A percentile compares a stretch with the other conserved stretches of the same genome.
Evolutionary conservation across 1,140 invertebrate species (phyloP).

Genomic region (Myzus persicae): DNA sequence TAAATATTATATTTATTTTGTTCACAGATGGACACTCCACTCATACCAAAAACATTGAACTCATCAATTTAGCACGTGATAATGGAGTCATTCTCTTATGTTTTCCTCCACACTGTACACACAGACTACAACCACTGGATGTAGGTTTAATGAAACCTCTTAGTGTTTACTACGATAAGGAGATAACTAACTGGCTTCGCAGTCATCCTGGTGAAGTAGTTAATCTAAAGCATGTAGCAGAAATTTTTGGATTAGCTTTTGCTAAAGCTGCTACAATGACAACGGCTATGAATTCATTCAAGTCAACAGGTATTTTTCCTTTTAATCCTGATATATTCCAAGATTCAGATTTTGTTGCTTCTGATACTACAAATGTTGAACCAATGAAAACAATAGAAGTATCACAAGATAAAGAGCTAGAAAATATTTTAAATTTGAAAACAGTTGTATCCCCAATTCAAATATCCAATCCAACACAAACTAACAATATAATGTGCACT

Average conservation of each 20-base stretch:
- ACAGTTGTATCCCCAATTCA: no score
- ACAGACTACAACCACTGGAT: constrained; percentile 65
- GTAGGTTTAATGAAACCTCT: constrained; percentile 65
- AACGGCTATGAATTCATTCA: not conserved
- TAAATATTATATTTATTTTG: no score
- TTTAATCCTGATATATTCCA: not conserved
- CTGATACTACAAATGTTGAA: not conserved
- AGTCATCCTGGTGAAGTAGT: constrained; percentile 66
- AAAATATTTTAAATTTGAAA: no score
- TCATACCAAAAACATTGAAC: constrained; percentile 60
- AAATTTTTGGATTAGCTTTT: not conserved
- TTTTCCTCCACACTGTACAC: constrained; percentile 62
- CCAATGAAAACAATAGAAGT: no score
- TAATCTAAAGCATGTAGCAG: constrained; percentile 60
- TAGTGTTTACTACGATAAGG: constrained; percentile 64
- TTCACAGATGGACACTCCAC: constrained; percentile 53
- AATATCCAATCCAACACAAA: no score
- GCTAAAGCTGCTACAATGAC: not conserved
- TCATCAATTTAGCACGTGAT: constrained; percentile 60
- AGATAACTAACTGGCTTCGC: constrained; percentile 66
- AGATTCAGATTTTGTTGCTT: not conserved
- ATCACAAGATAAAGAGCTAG: no score
- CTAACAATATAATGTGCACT: no score
- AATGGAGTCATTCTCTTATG: constrained; percentile 62
- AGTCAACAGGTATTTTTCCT: no score